Percentiles rank a stretch among this genome's conserved stretches.
Conservation (phyloP, 2,113 vertebrate genomes). For the Helogale parvula region DNA sequence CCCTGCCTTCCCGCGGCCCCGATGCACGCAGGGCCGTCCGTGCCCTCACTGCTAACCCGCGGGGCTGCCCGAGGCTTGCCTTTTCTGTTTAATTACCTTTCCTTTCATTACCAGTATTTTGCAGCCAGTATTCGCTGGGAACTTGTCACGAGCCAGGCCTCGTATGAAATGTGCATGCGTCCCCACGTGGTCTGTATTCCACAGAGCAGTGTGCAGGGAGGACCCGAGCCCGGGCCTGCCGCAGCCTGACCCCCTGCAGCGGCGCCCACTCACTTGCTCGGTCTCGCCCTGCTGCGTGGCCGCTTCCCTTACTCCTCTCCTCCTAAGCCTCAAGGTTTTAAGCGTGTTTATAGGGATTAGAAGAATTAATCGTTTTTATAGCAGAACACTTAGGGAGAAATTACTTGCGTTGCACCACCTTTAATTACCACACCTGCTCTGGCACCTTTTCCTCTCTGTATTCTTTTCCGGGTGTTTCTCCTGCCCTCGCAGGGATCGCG, state of each 20-base stretch:
- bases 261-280: not conserved
- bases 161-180: rapidly evolving
- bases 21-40: not conserved
- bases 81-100: not conserved
- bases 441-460: rapidly evolving
- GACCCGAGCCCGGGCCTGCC: not conserved
- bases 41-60: rapidly evolving
- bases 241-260: not conserved
- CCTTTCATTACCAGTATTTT: not conserved
- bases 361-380: not conserved
- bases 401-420: rapidly evolving
- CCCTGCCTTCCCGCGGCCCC: not conserved
- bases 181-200: not conserved
- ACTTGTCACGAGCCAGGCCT: not conserved
- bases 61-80: rapidly evolving
- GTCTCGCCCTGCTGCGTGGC: not conserved
- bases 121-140: not conserved
- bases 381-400: not conserved
- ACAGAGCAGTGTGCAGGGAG: rapidly evolving
- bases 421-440: rapidly evolving
- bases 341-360: too few relatives aligned
- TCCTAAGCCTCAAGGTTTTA: not conserved
- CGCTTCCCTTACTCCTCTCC: rapidly evolving
- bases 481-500: not conserved
- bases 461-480: not conserved